Percentiles rank a stretch among this genome's conserved stretches.
phyloP scores from a whole-genome alignment of 1,140 invertebrate genomes.

The Heliconius hewitsoni region DNA sequence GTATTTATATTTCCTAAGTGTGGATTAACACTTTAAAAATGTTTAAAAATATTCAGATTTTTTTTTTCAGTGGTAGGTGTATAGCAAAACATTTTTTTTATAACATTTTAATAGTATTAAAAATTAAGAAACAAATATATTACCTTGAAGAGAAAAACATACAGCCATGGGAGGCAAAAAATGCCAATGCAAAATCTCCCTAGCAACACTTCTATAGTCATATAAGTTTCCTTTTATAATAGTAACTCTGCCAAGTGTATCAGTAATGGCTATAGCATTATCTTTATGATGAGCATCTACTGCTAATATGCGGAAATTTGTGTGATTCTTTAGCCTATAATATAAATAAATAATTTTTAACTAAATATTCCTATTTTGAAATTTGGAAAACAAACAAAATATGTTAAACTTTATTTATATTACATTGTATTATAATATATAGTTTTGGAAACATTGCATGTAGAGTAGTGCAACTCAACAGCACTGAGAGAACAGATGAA shows the following conservation, averaged over 20 bases:
- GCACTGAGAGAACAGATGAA: too few relatives aligned
- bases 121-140: not conserved
- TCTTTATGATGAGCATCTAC: slow-evolving; percentile 60
- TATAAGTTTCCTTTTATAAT: slow-evolving; percentile 64
- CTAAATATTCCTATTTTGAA: not conserved
- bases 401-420: too few relatives aligned
- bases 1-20: too few relatives aligned
- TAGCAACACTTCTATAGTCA: slow-evolving; percentile 50
- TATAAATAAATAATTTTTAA: slow-evolving; percentile 9
- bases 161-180: slow-evolving; percentile 66
- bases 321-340: slow-evolving; percentile 57
- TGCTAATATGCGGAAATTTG: slow-evolving; percentile 57
- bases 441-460: too few relatives aligned
- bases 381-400: not conserved
- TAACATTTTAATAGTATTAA: not conserved
- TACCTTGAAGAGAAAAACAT: slow-evolving; percentile 72
- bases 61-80: too few relatives aligned
- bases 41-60: too few relatives aligned
- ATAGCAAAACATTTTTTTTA: not conserved
- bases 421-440: too few relatives aligned
- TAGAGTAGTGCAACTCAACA: too few relatives aligned
- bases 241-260: slow-evolving; percentile 66
- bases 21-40: too few relatives aligned
- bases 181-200: slow-evolving; percentile 78
- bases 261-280: slow-evolving; percentile 60